phyloP scores from a whole-genome alignment of 1,140 invertebrate genomes.

The Microplitis demolitor region DNA sequence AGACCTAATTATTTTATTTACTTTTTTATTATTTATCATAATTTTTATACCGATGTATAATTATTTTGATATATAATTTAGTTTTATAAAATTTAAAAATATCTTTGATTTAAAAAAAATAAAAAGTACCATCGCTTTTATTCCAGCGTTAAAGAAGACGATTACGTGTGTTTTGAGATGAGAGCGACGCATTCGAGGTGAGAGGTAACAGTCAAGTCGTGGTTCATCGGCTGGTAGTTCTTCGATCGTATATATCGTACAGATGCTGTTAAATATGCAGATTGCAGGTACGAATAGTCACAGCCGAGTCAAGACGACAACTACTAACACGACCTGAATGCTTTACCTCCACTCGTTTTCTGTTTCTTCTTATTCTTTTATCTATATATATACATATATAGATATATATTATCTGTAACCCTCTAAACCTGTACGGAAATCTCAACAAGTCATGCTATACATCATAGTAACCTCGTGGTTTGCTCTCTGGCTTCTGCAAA shows the following conservation, averaged over 20 bases:
- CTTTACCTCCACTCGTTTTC: not conserved
- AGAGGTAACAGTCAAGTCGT: conserved; percentile 10
- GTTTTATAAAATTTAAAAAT: too few species aligned
- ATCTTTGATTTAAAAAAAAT: too few species aligned
- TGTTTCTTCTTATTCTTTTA: not conserved
- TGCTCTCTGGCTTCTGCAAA: not conserved
- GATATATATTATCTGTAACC: not conserved
- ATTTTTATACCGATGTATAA: too few species aligned
- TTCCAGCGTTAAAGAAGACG: not conserved
- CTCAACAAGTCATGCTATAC: not conserved
- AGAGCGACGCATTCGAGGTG: conserved; percentile 12
- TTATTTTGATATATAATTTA: too few species aligned
- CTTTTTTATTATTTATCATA: too few species aligned
- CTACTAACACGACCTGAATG: conserved; percentile 4
- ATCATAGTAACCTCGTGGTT: not conserved
- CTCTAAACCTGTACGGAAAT: not conserved
- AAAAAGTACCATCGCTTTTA: not conserved
- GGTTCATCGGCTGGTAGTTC: not conserved
- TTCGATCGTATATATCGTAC: not conserved
- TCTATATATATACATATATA: not conserved
- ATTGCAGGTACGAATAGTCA: conserved; percentile 9
- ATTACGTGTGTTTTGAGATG: not conserved
- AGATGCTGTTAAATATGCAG: conserved; percentile 12
- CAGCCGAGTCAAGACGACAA: not conserved
- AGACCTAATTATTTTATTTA: too few species aligned